Evolutionary conservation across 2,888 invertebrate species (phyloP).

Genomic region (Pollenia amentaria): DNA sequence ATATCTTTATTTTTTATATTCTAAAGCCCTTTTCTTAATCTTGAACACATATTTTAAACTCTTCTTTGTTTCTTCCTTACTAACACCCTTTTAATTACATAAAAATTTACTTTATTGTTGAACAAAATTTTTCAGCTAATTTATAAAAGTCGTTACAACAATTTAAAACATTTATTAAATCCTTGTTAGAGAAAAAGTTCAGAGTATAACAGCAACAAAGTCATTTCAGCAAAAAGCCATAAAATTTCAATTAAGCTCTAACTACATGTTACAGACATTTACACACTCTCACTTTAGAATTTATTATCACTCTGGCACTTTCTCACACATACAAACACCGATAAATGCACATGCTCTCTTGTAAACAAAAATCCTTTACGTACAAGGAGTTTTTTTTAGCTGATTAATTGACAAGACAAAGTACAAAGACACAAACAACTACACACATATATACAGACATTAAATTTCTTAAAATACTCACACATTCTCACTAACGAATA

Average conservation of each 20-base stretch:
- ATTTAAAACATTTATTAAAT: constrained; percentile 72
- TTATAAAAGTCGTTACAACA: constrained; percentile 71
- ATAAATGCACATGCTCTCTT: constrained; percentile 10
- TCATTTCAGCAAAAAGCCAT: constrained; percentile 66
- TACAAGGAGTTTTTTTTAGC: constrained; percentile 41
- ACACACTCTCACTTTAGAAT: constrained; percentile 11
- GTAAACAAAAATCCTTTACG: constrained; percentile 12
- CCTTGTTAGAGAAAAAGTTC: constrained; percentile 40
- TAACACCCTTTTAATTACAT: constrained; percentile 38
- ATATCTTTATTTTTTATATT: too few relatives aligned
- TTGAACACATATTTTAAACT: background rate
- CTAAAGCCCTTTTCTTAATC: background rate
- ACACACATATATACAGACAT: constrained; percentile 15
- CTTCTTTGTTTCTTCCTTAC: background rate
- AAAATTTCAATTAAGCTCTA: constrained; percentile 73
- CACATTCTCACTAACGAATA: constrained; percentile 1
- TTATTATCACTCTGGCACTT: constrained; percentile 31
- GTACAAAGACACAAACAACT: constrained; percentile 32
- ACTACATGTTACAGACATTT: constrained; percentile 44
- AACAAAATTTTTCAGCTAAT: constrained; percentile 64
- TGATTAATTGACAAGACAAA: constrained; percentile 66
- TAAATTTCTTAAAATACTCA: constrained; percentile 13
- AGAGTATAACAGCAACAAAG: constrained; percentile 53
- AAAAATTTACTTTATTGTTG: constrained; percentile 40
- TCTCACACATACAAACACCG: background rate